Evolutionary conservation across 2,888 invertebrate species (phyloP).

Genomic region (Trachelus stipa): DNA sequence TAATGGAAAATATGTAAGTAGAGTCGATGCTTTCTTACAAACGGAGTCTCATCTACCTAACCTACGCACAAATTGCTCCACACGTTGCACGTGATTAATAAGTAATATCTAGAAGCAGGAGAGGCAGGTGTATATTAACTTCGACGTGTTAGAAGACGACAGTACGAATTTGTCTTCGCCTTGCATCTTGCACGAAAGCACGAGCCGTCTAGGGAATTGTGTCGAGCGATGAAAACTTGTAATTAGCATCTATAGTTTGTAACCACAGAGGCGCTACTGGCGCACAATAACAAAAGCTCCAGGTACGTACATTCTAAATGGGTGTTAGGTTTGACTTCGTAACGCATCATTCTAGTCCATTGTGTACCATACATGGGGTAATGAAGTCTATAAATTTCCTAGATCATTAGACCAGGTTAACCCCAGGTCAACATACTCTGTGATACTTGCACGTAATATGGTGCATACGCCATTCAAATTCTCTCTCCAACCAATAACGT

Average conservation of each 20-base stretch:
- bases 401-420: not conserved
- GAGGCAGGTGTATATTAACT: not conserved
- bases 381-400: not conserved
- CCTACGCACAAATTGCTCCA: not conserved
- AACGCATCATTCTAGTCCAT: not conserved
- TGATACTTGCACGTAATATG: not conserved
- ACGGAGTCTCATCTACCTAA: not conserved
- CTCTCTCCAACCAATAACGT: not conserved
- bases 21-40: not conserved
- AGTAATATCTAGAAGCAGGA: not conserved
- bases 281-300: not conserved
- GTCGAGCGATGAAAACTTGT: not conserved
- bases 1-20: not conserved
- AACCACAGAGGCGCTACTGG: not conserved
- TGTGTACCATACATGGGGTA: not conserved
- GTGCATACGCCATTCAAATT: not conserved
- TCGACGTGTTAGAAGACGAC: not conserved
- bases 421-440: not conserved
- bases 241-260: not conserved
- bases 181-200: not conserved
- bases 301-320: not conserved
- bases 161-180: not conserved
- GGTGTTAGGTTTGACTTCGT: not conserved
- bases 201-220: not conserved
- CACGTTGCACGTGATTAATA: not conserved